A percentile compares a stretch with the other conserved stretches of the same genome.
Evolutionary conservation across 2,888 invertebrate species (phyloP).

Genomic region (Hydraecia micacea): DNA sequence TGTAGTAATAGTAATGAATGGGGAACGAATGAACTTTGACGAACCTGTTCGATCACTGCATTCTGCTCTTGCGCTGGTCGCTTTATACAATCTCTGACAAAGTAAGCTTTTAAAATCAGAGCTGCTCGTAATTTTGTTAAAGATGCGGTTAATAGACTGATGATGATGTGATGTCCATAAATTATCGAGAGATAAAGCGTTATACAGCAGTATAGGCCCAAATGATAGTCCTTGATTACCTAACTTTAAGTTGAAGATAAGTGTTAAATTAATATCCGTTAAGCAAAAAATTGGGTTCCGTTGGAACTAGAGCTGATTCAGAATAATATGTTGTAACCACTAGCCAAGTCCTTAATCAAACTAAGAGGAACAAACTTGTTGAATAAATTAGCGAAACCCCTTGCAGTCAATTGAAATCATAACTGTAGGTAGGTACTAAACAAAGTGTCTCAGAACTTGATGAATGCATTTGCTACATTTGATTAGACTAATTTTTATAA

Average conservation of each 20-base stretch:
- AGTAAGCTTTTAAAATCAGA: conserved; percentile 27
- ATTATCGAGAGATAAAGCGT: not conserved
- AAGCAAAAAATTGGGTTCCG: not conserved
- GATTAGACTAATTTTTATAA: not conserved
- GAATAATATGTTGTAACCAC: conserved; percentile 12
- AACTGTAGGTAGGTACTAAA: conserved; percentile 25
- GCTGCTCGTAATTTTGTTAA: conserved; percentile 26
- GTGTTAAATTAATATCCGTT: no score
- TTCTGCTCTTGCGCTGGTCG: conserved; percentile 66
- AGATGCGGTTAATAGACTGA: not conserved
- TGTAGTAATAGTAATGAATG: conserved; percentile 81
- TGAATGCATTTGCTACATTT: conserved; percentile 39
- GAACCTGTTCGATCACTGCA: conserved; percentile 77
- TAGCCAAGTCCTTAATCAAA: conserved; percentile 52
- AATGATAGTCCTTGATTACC: not conserved
- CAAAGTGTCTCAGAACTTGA: conserved; percentile 46
- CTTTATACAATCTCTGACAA: conserved; percentile 35
- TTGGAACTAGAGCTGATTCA: not conserved
- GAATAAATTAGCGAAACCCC: conserved; percentile 69
- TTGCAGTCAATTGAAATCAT: conserved; percentile 56
- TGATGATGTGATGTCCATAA: conserved; percentile 14
- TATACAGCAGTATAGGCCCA: not conserved
- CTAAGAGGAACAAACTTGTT: conserved; percentile 58
- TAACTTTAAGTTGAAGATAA: not conserved
- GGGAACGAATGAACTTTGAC: conserved; percentile 76